These are phyloP conservation scores for Lasioglossum malachurum DNA, from an alignment of 2,888 invertebrate species.

Conservation along the genomic window DNA sequence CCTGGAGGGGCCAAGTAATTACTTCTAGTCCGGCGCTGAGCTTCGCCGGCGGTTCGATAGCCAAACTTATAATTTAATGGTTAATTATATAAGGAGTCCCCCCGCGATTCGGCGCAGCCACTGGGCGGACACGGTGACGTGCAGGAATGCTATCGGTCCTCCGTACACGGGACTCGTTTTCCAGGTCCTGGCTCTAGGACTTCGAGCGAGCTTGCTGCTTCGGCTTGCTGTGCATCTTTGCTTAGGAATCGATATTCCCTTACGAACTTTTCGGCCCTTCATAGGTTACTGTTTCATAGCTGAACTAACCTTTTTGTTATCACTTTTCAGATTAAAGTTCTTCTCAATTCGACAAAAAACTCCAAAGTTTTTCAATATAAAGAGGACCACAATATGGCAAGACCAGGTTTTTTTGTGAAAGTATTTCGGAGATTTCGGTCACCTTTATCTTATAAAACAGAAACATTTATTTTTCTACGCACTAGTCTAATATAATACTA, in stretches of 20 bases:
- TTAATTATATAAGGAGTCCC: slow-evolving; percentile 84
- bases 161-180: slow-evolving; percentile 61
- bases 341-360: no score
- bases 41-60: slow-evolving; percentile 82
- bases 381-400: no score
- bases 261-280: not conserved
- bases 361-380: no score
- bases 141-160: slow-evolving; percentile 77
- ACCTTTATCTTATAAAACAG: no score
- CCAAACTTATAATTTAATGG: slow-evolving; percentile 85
- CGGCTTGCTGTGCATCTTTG: not conserved
- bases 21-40: slow-evolving; percentile 80
- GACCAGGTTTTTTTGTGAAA: no score
- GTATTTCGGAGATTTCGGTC: no score
- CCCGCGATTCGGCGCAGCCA: slow-evolving; percentile 83
- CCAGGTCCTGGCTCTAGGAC: slow-evolving; percentile 44
- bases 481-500: no score
- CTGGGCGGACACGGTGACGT: slow-evolving; percentile 84
- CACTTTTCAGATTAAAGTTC: not conserved
- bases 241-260: not conserved
- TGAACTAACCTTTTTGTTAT: not conserved
- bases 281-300: not conserved
- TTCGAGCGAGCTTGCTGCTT: not conserved
- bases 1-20: slow-evolving; percentile 78
- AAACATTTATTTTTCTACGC: no score